Evolutionary conservation across 1,140 invertebrate species (phyloP), one percentile per base, ranked within the genome.

Genomic region (Centruroides sculpturatus): DNA sequence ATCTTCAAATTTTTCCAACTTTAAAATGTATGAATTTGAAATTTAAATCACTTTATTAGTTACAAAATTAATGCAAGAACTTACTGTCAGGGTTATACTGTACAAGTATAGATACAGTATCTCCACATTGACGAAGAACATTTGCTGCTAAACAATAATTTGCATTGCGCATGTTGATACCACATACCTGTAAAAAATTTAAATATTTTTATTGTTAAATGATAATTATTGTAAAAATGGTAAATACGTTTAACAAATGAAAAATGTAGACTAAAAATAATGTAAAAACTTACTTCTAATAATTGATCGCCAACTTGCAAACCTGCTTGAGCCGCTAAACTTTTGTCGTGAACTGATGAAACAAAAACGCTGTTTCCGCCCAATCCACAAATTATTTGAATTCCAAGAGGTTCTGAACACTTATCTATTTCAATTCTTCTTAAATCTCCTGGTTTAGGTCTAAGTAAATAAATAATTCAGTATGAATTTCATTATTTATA

Each of bases 101-200:
- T 57, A 97, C 92, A 47, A 95, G 79, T 87, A 98, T 95, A 0
- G 88, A 93, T 63, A 97, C 89, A 11, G 88, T 92, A 72, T 95
- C 92, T 57, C 92, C 90, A 73, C 92, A 96, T 71, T 97, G 92
- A 49, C 91, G 79, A 52, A 98, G 76, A 4, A 98, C 92, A 69
- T 85, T 89, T 4, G 92, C 90, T 5, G 93, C 93, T 23, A 92
- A 79, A 64, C 89, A 83, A 72, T 96, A 92, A 1, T 89, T 94
- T 36, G 92, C 92, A 63, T 85, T 92, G 48, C 94, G 79, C 91
- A 98, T 93, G 70, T 97, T 98, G 68, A 98, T 95, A 3, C 93
- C 93, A 77, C 93, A 98, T 5, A 98, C 90, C 75, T 76, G 59
- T 46, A 69, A 67, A 51, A 35, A 49, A 59, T 35, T 41, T 41